A percentile compares a stretch with the other conserved stretches of the same genome.
Conservation (phyloP, 2,797 vertebrate genomes). For the Uromys caudimaculatus region DNA sequence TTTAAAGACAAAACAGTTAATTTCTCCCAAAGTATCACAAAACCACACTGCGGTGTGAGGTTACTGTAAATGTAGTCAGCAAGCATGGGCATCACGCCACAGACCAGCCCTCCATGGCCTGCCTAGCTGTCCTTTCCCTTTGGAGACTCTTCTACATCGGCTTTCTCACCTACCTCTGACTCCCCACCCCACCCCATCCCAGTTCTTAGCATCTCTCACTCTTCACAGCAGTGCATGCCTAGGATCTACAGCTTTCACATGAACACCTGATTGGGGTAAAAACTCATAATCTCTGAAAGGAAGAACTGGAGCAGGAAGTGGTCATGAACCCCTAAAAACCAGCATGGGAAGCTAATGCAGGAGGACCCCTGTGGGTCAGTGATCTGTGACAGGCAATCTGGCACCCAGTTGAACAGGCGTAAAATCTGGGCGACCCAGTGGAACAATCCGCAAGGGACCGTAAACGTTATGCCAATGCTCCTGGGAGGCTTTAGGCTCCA, state of each 20-base stretch:
- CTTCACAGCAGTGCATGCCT: neutral
- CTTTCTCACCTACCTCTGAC: conserved; percentile 2
- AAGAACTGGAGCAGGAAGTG: neutral
- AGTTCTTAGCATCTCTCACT: neutral
- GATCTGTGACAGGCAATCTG: no score
- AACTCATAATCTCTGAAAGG: conserved; percentile 15
- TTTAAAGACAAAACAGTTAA: conserved; percentile 53
- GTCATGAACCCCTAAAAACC: neutral
- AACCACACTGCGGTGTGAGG: neutral
- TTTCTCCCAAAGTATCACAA: conserved; percentile 43
- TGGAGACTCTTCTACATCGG: neutral
- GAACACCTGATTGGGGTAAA: neutral
- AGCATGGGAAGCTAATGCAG: neutral
- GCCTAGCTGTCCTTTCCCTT: neutral
- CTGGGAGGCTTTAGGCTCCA: no score
- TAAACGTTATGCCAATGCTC: no score
- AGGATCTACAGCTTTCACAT: neutral
- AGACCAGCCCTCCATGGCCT: neutral
- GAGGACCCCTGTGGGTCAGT: no score
- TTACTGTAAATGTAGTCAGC: neutral
- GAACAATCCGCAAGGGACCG: no score
- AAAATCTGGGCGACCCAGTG: no score
- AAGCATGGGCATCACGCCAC: neutral
- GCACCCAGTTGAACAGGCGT: no score
- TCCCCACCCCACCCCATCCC: neutral